Conservation (phyloP, 1,140 invertebrate species). For the Aphidius gifuensis region DNA sequence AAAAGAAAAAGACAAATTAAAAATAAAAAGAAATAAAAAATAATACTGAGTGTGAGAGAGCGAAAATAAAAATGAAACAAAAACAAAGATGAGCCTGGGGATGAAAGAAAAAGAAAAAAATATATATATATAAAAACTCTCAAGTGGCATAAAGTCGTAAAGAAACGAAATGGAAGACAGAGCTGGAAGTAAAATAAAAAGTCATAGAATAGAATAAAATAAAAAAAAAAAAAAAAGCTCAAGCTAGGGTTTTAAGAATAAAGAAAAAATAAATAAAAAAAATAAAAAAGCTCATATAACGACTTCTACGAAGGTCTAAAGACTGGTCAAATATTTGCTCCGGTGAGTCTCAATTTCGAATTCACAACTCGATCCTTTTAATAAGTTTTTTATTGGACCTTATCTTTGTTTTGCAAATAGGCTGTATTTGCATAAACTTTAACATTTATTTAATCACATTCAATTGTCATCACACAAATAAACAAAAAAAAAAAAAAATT, state of each 20-base stretch:
- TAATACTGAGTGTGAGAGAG: background rate
- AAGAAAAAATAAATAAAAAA: background rate
- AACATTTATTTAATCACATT: too few species aligned
- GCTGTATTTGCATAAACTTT: too few species aligned
- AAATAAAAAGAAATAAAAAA: background rate
- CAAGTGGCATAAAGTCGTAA: slow-evolving; percentile 24
- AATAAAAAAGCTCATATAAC: slow-evolving; percentile 12
- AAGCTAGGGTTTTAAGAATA: too few species aligned
- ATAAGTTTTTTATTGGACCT: slow-evolving; percentile 28
- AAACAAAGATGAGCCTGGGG: background rate
- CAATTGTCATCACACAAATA: too few species aligned
- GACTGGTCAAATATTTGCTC: slow-evolving; percentile 28
- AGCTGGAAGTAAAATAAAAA: slow-evolving; percentile 2
- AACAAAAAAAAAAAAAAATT: too few species aligned
- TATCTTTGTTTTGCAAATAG: slow-evolving; percentile 19
- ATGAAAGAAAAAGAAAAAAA: background rate
- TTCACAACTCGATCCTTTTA: slow-evolving; percentile 12
- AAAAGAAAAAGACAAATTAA: background rate
- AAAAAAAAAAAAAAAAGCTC: slow-evolving; percentile 1
- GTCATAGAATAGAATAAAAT: background rate
- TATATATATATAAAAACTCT: background rate
- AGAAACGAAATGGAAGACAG: slow-evolving; percentile 18
- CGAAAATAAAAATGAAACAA: background rate
- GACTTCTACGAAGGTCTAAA: slow-evolving; percentile 7
- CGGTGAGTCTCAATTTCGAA: slow-evolving; percentile 7